These are phyloP conservation scores for Epizoanthus illoricatus DNA, from an alignment of 92 coral and sea anemone species.

Conservation along the genomic window DNA sequence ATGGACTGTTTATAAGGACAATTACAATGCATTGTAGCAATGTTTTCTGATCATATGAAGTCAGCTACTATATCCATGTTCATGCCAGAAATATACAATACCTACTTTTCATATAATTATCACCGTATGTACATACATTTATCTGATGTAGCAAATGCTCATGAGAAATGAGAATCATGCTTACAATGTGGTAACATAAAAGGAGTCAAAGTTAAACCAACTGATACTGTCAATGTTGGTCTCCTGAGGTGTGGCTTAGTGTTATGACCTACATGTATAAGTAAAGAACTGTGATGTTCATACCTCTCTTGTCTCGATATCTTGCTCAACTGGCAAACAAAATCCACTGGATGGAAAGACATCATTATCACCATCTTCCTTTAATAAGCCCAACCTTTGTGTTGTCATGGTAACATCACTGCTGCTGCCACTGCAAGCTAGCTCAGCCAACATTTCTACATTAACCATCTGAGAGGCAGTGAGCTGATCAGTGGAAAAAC, in stretches of 20 bases:
- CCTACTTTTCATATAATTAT: too few species aligned
- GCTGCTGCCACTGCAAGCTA: conserved; percentile 55
- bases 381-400: conserved; percentile 35
- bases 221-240: too few species aligned
- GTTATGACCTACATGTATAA: neutral
- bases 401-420: conserved; percentile 43
- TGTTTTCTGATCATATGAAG: too few species aligned
- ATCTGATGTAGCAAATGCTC: neutral
- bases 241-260: neutral
- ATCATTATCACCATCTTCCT: conserved; percentile 43
- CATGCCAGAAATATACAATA: too few species aligned
- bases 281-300: neutral
- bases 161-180: neutral
- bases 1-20: too few species aligned
- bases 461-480: conserved; percentile 83
- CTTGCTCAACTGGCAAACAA: conserved; percentile 69
- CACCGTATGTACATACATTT: neutral
- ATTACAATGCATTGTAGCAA: too few species aligned
- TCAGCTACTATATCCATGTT: too few species aligned
- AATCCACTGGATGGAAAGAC: conserved; percentile 86
- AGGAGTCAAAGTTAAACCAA: too few species aligned
- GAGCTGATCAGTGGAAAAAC: conserved; percentile 21
- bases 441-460: conserved; percentile 70
- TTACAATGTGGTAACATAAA: neutral
- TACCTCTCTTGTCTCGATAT: conserved; percentile 52